Percentiles rank a stretch among this genome's conserved stretches.
Evolutionary conservation across 1,140 invertebrate genomes (phyloP).

Genomic region (Aphelenchoides fujianensis): DNA sequence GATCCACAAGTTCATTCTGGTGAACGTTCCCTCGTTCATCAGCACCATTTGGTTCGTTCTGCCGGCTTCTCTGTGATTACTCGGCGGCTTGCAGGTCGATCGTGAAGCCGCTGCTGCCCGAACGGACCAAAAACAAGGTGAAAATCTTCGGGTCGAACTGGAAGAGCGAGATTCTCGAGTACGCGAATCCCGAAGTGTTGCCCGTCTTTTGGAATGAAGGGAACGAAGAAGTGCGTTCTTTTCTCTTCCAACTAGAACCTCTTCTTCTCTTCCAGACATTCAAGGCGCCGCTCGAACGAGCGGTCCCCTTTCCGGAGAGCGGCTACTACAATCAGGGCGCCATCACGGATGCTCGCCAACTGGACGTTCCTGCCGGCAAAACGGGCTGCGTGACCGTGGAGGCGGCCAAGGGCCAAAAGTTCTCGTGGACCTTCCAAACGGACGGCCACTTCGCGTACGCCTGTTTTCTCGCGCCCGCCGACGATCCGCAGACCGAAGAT

Average conservation of each 20-base stretch:
- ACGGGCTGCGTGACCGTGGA: constrained; percentile 35
- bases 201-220: constrained; percentile 58
- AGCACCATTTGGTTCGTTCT: constrained; percentile 51
- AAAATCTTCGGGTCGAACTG: constrained; percentile 55
- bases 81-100: constrained; percentile 55
- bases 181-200: constrained; percentile 45
- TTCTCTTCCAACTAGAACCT: background rate
- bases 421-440: constrained; percentile 52
- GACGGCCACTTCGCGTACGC: constrained; percentile 61
- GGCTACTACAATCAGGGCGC: constrained; percentile 48
- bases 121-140: constrained; percentile 59
- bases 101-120: constrained; percentile 55
- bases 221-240: constrained; percentile 32
- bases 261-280: constrained; percentile 38
- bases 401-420: constrained; percentile 46
- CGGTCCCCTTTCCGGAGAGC: constrained; percentile 40
- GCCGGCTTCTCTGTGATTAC: background rate
- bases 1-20: constrained; percentile 57
- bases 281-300: constrained; percentile 44
- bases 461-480: constrained; percentile 39
- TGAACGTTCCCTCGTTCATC: constrained; percentile 58
- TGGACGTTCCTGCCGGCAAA: constrained; percentile 51
- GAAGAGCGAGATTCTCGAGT: constrained; percentile 51
- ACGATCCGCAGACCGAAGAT: constrained; percentile 31
- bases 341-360: constrained; percentile 19